These are phyloP conservation scores for Mirza zaza DNA, from an alignment of 2,113 vertebrate genomes.

Conservation along the genomic window DNA sequence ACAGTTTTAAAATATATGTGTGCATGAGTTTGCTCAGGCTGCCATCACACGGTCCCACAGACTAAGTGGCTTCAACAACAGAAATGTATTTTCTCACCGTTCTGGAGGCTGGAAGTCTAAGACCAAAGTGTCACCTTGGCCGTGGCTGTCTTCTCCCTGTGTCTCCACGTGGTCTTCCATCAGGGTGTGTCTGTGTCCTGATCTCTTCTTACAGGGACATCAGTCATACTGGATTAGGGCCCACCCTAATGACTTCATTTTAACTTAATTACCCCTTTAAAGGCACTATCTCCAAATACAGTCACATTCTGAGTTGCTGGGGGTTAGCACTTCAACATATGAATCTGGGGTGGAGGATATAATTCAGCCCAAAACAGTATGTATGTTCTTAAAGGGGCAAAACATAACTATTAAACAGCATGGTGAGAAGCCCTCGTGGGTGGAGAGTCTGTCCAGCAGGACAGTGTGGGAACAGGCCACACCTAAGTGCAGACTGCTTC, in stretches of 20 bases:
- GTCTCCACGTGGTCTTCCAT: neutral
- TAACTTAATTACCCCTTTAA: neutral
- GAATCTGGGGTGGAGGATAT: neutral
- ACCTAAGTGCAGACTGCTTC: neutral
- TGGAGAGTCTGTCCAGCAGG: no score
- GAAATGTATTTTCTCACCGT: neutral
- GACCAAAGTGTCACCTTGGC: neutral
- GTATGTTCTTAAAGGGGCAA: neutral
- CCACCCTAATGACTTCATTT: neutral
- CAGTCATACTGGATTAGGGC: neutral
- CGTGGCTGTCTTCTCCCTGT: neutral
- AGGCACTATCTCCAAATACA: neutral
- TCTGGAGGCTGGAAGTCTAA: neutral
- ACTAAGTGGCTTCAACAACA: neutral
- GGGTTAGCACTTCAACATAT: neutral
- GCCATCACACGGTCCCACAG: neutral
- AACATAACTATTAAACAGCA: neutral
- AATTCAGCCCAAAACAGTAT: neutral
- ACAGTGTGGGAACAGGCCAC: neutral
- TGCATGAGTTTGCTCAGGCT: neutral
- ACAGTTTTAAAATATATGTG: neutral
- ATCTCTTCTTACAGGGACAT: neutral
- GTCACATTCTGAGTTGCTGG: neutral
- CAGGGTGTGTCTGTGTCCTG: neutral
- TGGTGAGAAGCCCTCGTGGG: rapidly evolving